Base-by-base conservation (phyloP, 2,113 vertebrate genomes). In the Pluvianellus socialis region DNA sequence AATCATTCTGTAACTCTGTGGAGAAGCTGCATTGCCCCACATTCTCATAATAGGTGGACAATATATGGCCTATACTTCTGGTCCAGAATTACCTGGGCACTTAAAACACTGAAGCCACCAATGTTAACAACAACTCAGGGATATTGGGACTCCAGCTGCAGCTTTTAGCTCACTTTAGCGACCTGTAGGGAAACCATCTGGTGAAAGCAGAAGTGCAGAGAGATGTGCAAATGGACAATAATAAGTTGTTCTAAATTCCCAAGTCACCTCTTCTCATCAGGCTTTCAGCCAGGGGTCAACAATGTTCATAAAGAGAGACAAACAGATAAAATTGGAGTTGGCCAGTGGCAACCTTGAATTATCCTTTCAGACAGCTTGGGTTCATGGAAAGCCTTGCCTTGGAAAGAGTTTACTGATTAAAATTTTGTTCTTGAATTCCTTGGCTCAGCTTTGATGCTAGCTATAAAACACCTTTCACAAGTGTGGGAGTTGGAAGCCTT, bases 401-500 rank as follows among this genome's bases (percentile, higher is more conserved):
- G 42, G 77, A 89, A 86, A 53, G 72, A 32, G 14, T 87, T 63
- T 26, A 23, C 33, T 18, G 73, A 56, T 79, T 44, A 89, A 71
- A 92, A 62, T 27, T 61, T 52, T 7, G 7, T 13, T 67, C 85
- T 75, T 70, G 9, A 65, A 32, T 88, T 94, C 30, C 14, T 27
- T 70, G 35, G 24, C 68, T 89, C 33, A 45, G 70, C 38, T 94
- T 45, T 62, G 55, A 50, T 53, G 68, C 49, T 47, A 62, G 75
- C 62, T 86, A 42, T 30, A 82, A 91, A 82, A 79, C 47, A 90
- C 66, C 84, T 90, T 96, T 79, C 56, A 22, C 52, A 82, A 89
- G 40, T 35, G 87, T 91, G 73, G 84, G 94, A 91, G 59, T 62
- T 94, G 73, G 74, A 91, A 92, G 50, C 14, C 66, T 87, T 66